These are phyloP conservation scores for Aeoliscus strigatus DNA, from an alignment of 2,797 vertebrate species.

Conservation along the genomic window DNA sequence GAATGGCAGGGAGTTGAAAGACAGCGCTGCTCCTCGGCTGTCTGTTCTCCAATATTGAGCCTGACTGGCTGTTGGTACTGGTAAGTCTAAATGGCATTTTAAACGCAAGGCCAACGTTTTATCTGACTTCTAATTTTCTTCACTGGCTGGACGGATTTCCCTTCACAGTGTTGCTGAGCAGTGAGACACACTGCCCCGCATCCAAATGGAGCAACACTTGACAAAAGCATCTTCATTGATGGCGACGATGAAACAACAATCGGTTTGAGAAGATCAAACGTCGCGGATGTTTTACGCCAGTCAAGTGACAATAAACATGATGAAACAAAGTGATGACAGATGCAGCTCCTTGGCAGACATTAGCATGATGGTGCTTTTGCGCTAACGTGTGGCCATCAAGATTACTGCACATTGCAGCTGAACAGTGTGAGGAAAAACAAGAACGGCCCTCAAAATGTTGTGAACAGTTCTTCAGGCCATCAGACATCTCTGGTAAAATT, in stretches of 20 bases:
- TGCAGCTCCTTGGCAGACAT: too few relatives aligned
- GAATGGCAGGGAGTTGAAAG: constrained; percentile 60
- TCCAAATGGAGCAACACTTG: constrained; percentile 2
- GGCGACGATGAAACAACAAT: constrained; percentile 10
- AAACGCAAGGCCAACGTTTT: constrained; percentile 29
- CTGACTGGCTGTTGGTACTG: constrained; percentile 40
- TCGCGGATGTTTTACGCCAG: constrained; percentile 15
- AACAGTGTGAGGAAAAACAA: too few relatives aligned
- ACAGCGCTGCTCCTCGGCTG: constrained; percentile 43
- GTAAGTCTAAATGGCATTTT: constrained; percentile 40
- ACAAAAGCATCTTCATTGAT: not conserved
- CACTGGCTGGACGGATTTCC: constrained; percentile 6
- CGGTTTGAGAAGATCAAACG: constrained; percentile 19
- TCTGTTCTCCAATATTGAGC: constrained; percentile 22
- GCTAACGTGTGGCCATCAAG: too few relatives aligned
- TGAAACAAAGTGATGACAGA: too few relatives aligned
- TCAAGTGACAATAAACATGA: too few relatives aligned
- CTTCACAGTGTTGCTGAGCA: constrained; percentile 9
- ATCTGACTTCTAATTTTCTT: constrained; percentile 13
- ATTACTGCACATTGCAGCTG: too few relatives aligned
- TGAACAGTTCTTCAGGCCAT: too few relatives aligned
- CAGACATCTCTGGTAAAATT: too few relatives aligned
- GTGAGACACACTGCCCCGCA: constrained; percentile 5
- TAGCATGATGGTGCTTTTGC: too few relatives aligned
- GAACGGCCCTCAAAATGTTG: too few relatives aligned